Evolutionary conservation across 2,888 invertebrate species (phyloP).

Genomic region (Eueremaeus valkanovi): DNA sequence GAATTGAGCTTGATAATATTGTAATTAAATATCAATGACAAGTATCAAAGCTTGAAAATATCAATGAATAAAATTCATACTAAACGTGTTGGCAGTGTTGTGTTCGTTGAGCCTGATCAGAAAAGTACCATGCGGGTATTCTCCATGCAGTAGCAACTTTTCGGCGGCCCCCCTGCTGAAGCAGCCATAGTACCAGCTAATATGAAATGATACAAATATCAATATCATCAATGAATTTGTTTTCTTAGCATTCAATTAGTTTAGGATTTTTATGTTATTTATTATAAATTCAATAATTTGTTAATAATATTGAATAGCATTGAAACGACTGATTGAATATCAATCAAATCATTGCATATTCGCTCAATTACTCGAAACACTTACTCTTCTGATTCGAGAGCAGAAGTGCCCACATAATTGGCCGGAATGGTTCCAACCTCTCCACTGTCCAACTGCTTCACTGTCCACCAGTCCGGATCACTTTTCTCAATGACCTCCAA

Average conservation of each 20-base stretch:
- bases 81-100: conserved; percentile 62
- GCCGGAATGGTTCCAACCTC: conserved; percentile 44
- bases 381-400: conserved; percentile 40
- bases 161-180: conserved; percentile 94
- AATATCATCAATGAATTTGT: background rate
- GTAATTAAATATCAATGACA: background rate
- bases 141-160: conserved; percentile 80
- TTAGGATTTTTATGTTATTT: no score
- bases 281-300: no score
- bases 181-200: conserved; percentile 92
- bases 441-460: conserved; percentile 6
- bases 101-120: conserved; percentile 93
- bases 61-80: background rate
- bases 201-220: background rate
- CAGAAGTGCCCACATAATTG: conserved; percentile 37
- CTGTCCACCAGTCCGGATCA: conserved; percentile 41
- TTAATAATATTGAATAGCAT: no score
- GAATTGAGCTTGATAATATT: background rate
- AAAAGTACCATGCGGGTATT: conserved; percentile 86
- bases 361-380: background rate
- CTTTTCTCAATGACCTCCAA: conserved; percentile 37
- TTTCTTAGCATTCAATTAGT: no score
- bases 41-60: background rate
- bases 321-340: no score
- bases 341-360: no score